phyloP scores from a whole-genome alignment of 2,113 vertebrate genomes.

The Chlamydotis undulata region DNA sequence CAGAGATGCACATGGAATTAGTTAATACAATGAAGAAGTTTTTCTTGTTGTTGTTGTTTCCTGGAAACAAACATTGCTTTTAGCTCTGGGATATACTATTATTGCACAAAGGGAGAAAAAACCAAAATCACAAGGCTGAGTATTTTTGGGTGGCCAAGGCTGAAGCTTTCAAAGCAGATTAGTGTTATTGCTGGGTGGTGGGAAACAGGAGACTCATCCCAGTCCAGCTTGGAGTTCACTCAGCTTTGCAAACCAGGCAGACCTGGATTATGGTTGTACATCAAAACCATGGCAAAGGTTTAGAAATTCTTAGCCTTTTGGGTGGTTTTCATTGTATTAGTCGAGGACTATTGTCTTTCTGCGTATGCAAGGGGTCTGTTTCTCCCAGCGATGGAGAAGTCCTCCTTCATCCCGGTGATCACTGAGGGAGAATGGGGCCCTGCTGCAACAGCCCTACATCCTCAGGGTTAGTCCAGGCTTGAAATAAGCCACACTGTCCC shows the following conservation, averaged over 20 bases:
- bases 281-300: background rate
- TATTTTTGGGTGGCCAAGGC: conserved; percentile 8
- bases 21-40: conserved; percentile 58
- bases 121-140: conserved; percentile 31
- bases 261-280: background rate
- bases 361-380: background rate
- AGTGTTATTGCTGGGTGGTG: background rate
- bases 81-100: conserved; percentile 41
- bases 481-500: conserved; percentile 15
- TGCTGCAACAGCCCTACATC: background rate
- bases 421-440: background rate
- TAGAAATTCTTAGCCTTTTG: background rate
- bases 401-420: background rate
- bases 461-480: background rate
- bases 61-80: conserved; percentile 59
- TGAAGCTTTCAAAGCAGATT: conserved; percentile 32
- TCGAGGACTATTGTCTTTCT: background rate
- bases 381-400: background rate
- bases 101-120: conserved; percentile 38
- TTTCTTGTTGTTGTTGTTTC: conserved; percentile 11
- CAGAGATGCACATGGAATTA: conserved; percentile 60
- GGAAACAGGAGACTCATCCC: conserved; percentile 16
- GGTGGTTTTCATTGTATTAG: background rate
- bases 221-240: background rate
- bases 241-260: background rate